phyloP scores from a whole-genome alignment of 2,888 invertebrate species.

The Brachylomia viminalis region DNA sequence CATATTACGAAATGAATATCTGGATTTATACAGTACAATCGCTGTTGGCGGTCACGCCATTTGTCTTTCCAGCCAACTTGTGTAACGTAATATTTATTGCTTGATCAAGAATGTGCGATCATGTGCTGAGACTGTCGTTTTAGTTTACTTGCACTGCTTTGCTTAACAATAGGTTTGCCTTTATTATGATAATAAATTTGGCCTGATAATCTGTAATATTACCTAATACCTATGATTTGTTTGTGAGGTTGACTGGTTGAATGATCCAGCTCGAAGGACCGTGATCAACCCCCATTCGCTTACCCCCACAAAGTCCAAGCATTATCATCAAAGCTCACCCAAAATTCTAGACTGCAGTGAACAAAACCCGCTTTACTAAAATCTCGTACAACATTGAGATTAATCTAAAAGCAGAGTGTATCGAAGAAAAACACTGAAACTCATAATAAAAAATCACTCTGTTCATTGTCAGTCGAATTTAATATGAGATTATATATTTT shows the following conservation, averaged over 20 bases:
- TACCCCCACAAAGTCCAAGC: not conserved
- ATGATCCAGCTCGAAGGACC: not conserved
- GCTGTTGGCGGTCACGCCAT: conserved; percentile 39
- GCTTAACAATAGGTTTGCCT: conserved; percentile 29
- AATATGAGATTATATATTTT: conserved; percentile 15
- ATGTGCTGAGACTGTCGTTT: conserved; percentile 48
- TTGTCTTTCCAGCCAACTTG: conserved; percentile 43
- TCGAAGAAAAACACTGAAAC: not conserved
- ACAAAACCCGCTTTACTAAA: no score
- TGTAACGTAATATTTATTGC: conserved; percentile 59
- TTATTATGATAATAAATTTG: not conserved
- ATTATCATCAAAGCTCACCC: no score
- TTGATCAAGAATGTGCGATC: conserved; percentile 60
- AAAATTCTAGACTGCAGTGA: no score
- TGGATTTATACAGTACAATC: conserved; percentile 22
- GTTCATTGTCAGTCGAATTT: not conserved
- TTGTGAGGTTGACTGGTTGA: not conserved
- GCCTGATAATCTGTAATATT: conserved; percentile 1
- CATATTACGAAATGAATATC: conserved; percentile 48
- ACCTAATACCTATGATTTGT: not conserved
- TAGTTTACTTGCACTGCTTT: conserved; percentile 43
- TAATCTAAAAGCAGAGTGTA: not conserved
- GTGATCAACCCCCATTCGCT: not conserved
- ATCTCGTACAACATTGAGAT: not conserved
- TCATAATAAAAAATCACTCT: not conserved